Evolutionary conservation across 2,113 vertebrate genomes (phyloP).

Genomic region (Plectropomus leopardus): DNA sequence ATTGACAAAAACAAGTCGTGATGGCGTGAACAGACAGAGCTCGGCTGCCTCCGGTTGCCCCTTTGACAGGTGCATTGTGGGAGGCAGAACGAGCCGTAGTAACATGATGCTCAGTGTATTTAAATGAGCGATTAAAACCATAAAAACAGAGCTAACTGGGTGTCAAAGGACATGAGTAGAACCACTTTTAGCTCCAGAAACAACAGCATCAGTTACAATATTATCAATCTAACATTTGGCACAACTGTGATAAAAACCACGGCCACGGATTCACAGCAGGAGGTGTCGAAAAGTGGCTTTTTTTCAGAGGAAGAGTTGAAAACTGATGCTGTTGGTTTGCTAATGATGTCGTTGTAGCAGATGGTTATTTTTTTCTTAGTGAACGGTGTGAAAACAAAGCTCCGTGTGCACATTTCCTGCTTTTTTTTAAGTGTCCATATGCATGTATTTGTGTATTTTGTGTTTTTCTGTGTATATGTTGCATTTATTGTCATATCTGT

Average conservation of each 20-base stretch:
- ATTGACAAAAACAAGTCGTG: too few species aligned
- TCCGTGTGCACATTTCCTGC: too few species aligned
- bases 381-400: not conserved
- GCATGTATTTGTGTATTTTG: too few species aligned
- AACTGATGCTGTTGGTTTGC: conserved; percentile 12
- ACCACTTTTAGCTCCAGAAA: not conserved
- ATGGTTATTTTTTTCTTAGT: conserved; percentile 29
- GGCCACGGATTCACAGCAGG: conserved; percentile 38
- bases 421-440: too few species aligned
- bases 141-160: not conserved
- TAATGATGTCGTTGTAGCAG: conserved; percentile 22
- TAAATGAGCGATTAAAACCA: not conserved
- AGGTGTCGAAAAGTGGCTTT: conserved; percentile 31
- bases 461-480: too few species aligned
- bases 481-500: too few species aligned
- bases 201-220: not conserved
- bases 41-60: too few species aligned
- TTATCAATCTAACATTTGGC: conserved; percentile 10
- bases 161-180: not conserved
- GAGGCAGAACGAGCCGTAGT: too few species aligned
- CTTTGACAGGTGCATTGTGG: too few species aligned
- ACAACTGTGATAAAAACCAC: conserved; percentile 18
- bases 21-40: too few species aligned
- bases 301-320: not conserved
- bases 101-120: not conserved